These are phyloP conservation scores for Phenganax marumi DNA, from an alignment of 92 coral and sea anemone genomes.

Conservation along the genomic window DNA sequence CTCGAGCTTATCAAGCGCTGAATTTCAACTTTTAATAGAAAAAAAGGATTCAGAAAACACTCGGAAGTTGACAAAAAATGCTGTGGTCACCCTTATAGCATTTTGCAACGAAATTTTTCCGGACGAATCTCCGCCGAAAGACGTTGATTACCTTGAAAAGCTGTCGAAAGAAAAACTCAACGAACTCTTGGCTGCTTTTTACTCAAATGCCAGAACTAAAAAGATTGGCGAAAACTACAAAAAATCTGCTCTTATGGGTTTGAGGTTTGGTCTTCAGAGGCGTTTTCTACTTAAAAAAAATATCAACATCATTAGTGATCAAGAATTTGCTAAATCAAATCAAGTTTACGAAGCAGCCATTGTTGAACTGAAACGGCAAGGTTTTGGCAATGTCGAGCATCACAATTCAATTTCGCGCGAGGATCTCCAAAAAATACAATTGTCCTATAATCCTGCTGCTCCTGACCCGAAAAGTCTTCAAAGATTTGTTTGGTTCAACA, in stretches of 20 bases:
- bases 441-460: background rate
- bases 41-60: too few relatives aligned
- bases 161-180: too few relatives aligned
- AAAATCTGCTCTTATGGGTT: background rate
- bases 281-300: background rate
- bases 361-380: constrained; percentile 1
- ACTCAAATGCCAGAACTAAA: constrained; percentile 16
- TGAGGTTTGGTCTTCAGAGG: background rate
- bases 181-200: constrained; percentile 2
- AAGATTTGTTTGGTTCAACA: background rate
- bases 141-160: too few relatives aligned
- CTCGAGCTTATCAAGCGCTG: too few relatives aligned
- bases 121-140: too few relatives aligned
- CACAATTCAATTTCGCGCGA: background rate
- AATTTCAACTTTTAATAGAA: too few relatives aligned
- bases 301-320: constrained; percentile 4
- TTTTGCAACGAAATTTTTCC: too few relatives aligned
- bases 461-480: background rate
- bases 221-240: background rate
- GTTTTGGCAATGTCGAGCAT: background rate
- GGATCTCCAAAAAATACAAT: constrained; percentile 6
- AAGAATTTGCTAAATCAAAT: background rate
- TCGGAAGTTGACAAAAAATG: too few relatives aligned
- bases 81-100: too few relatives aligned
- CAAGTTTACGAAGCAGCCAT: constrained; percentile 8